Conservation (phyloP, 1,140 invertebrate genomes). For the Hyphantria cunea region DNA sequence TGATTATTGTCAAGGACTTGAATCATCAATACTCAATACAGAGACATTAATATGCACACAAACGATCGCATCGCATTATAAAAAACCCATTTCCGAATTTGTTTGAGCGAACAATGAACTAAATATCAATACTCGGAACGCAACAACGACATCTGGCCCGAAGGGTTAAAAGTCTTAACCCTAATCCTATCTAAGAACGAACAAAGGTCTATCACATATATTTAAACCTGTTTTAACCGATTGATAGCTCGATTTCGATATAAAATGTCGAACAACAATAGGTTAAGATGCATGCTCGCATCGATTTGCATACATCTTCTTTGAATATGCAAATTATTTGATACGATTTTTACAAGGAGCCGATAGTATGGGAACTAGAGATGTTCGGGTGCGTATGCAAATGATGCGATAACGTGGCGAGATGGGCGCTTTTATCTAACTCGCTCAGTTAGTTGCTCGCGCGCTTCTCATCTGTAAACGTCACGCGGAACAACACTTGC, state of each 20-base stretch:
- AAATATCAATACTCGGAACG: conserved; percentile 57
- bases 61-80: conserved; percentile 50
- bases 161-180: conserved; percentile 51
- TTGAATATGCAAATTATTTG: conserved; percentile 67
- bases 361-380: conserved; percentile 61
- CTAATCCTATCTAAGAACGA: conserved; percentile 42
- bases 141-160: conserved; percentile 67
- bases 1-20: conserved; percentile 36
- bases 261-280: conserved; percentile 60
- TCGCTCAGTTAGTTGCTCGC: conserved; percentile 64
- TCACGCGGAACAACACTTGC: conserved; percentile 26
- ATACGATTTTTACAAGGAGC: conserved; percentile 53
- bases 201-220: conserved; percentile 62
- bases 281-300: conserved; percentile 48
- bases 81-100: conserved; percentile 71
- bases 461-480: conserved; percentile 58
- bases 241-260: conserved; percentile 69
- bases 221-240: conserved; percentile 76
- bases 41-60: conserved; percentile 50
- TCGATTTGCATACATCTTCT: conserved; percentile 73
- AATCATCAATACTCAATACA: conserved; percentile 37
- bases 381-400: conserved; percentile 61
- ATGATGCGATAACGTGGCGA: conserved; percentile 68
- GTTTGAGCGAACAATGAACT: conserved; percentile 49
- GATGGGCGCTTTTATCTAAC: conserved; percentile 59